Evolutionary conservation across 2,888 invertebrate species (phyloP).

Genomic region (Schizotus pectinicornis): DNA sequence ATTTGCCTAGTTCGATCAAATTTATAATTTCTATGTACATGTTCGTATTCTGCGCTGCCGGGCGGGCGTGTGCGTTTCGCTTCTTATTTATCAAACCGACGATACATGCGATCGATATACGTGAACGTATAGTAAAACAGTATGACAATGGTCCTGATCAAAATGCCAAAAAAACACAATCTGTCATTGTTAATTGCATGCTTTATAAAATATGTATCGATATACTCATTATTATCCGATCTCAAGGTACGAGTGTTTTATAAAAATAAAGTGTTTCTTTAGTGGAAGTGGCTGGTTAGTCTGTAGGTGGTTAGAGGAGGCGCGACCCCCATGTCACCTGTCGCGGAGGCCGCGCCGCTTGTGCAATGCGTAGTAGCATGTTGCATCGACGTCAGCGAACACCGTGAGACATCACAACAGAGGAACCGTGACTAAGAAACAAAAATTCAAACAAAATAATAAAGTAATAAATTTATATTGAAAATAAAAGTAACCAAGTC

Average conservation of each 20-base stretch:
- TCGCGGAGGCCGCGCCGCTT: slow-evolving; percentile 37
- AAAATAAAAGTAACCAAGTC: slow-evolving; percentile 38
- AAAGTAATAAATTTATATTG: slow-evolving; percentile 33
- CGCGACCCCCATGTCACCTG: slow-evolving; percentile 19
- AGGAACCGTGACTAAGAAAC: slow-evolving; percentile 30
- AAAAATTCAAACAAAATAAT: slow-evolving; percentile 34
- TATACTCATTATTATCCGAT: slow-evolving; percentile 47
- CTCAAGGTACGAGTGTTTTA: slow-evolving; percentile 50
- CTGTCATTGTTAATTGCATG: slow-evolving; percentile 37
- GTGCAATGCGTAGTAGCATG: slow-evolving; percentile 43
- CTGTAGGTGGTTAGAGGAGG: slow-evolving; percentile 49
- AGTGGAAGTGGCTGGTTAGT: slow-evolving; percentile 57
- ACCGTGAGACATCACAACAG: slow-evolving; percentile 53
- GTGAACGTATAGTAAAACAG: slow-evolving; percentile 23
- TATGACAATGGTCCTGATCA: slow-evolving; percentile 27
- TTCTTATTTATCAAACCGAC: slow-evolving; percentile 36
- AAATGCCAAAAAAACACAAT: slow-evolving; percentile 35
- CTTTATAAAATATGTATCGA: slow-evolving; percentile 41
- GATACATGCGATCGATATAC: slow-evolving; percentile 25
- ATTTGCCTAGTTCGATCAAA: slow-evolving; percentile 54
- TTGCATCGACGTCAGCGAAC: slow-evolving; percentile 51
- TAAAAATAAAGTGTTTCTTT: slow-evolving; percentile 55
- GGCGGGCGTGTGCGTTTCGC: slow-evolving; percentile 52
- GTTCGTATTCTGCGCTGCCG: slow-evolving; percentile 53
- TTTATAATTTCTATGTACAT: slow-evolving; percentile 55